Evolutionary conservation across 2,113 vertebrate species (phyloP).

Genomic region (Rutilus rutilus): DNA sequence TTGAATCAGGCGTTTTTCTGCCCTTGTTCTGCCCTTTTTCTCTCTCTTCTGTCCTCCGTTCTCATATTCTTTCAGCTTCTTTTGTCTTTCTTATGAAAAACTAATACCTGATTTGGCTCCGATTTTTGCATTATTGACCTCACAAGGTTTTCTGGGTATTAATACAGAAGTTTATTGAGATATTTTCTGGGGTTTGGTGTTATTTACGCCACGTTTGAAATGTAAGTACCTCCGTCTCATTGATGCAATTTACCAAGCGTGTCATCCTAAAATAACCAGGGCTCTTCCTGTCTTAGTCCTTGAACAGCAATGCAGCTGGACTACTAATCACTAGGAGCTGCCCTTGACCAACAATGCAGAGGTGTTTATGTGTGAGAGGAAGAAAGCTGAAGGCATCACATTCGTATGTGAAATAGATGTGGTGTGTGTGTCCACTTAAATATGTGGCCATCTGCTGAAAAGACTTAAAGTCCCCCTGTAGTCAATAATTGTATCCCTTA

Average conservation of each 20-base stretch:
- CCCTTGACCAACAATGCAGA: constrained; percentile 20
- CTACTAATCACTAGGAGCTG: constrained; percentile 41
- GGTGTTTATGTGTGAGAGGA: neutral
- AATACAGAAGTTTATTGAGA: constrained; percentile 19
- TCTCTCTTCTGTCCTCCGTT: neutral
- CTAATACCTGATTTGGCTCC: neutral
- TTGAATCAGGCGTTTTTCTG: constrained; percentile 3
- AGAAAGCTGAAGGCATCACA: neutral
- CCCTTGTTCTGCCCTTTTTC: neutral
- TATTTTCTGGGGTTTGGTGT: constrained; percentile 29
- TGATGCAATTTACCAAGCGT: constrained; percentile 44
- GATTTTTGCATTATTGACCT: neutral
- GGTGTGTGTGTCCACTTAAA: neutral
- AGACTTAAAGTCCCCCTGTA: neutral
- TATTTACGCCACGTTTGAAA: constrained; percentile 39
- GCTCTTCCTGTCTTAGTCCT: constrained; percentile 46
- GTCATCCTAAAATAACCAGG: constrained; percentile 39
- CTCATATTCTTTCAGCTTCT: neutral
- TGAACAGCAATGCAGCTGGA: constrained; percentile 48
- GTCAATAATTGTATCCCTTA: no score
- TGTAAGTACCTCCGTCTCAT: constrained; percentile 44
- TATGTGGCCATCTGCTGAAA: neutral
- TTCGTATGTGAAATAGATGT: constrained; percentile 4
- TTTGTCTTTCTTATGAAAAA: neutral
- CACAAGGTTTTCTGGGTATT: constrained; percentile 28